Percentiles rank a stretch among this genome's conserved stretches.
Conservation (phyloP, 1,140 invertebrate species). For the Tenebrio molitor region DNA sequence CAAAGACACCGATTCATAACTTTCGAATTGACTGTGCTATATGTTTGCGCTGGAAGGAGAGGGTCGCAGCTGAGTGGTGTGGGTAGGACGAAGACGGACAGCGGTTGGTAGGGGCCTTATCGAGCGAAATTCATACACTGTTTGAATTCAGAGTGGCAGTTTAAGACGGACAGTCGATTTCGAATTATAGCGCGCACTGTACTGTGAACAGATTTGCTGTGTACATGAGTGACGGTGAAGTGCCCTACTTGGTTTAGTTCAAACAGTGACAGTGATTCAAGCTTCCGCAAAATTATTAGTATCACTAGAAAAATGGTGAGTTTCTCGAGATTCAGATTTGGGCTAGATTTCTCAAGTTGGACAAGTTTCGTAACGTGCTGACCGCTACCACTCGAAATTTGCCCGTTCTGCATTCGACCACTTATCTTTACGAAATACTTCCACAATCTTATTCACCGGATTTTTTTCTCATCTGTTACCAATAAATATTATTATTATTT, state of each 20-base stretch:
- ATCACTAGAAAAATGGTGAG: conserved; percentile 15
- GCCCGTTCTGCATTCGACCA: too few species aligned
- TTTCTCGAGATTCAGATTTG: background rate
- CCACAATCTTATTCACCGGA: too few species aligned
- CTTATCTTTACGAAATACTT: too few species aligned
- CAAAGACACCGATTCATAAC: conserved; percentile 58
- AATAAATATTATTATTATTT: too few species aligned
- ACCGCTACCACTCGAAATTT: too few species aligned
- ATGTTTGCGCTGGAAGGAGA: conserved; percentile 55
- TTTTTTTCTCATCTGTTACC: too few species aligned
- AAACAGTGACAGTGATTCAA: conserved; percentile 16
- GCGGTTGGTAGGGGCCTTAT: conserved; percentile 59
- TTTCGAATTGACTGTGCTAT: conserved; percentile 63
- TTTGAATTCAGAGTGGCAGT: conserved; percentile 37
- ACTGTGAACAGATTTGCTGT: background rate
- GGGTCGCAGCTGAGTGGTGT: conserved; percentile 17
- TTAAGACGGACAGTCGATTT: conserved; percentile 21
- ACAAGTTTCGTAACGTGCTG: background rate
- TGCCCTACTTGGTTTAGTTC: conserved; percentile 11
- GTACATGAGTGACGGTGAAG: conserved; percentile 28
- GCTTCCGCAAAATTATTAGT: too few species aligned
- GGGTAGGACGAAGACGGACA: conserved; percentile 47
- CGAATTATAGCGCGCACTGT: conserved; percentile 28
- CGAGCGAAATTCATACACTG: conserved; percentile 57
- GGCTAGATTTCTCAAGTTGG: too few species aligned